Base-by-base conservation (phyloP, 2,797 vertebrate species). In the Takifugu ocellatus region DNA sequence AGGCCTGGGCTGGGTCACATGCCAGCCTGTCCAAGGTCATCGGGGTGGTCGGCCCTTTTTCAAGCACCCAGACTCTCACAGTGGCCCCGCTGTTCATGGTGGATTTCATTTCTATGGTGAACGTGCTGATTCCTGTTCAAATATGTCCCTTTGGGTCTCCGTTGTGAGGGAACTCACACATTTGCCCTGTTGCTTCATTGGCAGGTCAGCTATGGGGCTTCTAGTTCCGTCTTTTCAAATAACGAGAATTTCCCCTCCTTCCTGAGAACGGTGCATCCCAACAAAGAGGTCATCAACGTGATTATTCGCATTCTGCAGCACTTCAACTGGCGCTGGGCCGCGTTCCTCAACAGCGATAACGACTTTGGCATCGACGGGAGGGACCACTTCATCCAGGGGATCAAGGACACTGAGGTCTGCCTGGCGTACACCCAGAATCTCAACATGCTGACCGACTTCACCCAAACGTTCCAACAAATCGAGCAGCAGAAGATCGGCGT, bases 251-350 rank as follows among this genome's bases (percentile, higher is more conserved):
- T 66, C 49, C 92, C 93, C 0, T 94, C 93, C 0, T 95, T 95
- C 59, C 56, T 96, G 7, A 87, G 90, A 51, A 95, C 92, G 2
- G 78, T 92, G 5, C 88, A 91, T 63, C 87, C 89, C 0, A 93
- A 93, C 62, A 68, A 69, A 69, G 51, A 88, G 14, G 68, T 88
- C 5, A 92, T 93, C 24, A 73, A 90, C 15, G 81, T 86, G 42
- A 88, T 95, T 5, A 51, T 92, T 43, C 72, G n/a, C 14, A 84
- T 96, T 53, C 55, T 95, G 45, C 59, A 53, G 56, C 69, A 59
- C 6, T 96, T 94, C 0, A 16, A 78, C 0, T 98, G 96, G 95
- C 86, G 63, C 0, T 98, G 94, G 94, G 84, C 96, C 1, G 91
- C 90, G 0, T 81, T 94, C 49, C 75, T 96, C 5, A 75, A 89